Percentiles rank a stretch among this genome's conserved stretches.
Conservation (phyloP, 2,797 vertebrate species). For the Falco naumanni region DNA sequence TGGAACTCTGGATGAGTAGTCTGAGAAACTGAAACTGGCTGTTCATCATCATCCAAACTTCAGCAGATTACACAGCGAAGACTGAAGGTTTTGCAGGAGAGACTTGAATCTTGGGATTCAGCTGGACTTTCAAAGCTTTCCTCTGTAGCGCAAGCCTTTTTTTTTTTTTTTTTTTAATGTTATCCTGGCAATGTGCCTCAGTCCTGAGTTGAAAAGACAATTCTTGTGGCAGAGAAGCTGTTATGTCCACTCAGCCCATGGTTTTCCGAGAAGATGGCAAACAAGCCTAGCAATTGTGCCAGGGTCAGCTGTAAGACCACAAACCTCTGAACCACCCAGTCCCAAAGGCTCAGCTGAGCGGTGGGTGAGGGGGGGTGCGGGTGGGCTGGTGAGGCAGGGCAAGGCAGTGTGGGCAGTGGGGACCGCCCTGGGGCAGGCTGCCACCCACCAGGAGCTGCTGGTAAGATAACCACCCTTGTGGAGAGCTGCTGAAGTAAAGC, state of each 20-base stretch:
- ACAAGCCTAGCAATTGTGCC: neutral
- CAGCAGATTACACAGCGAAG: neutral
- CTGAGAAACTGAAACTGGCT: neutral
- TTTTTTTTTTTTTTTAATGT: too few species aligned
- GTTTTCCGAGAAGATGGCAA: neutral
- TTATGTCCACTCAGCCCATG: neutral
- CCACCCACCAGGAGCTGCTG: neutral
- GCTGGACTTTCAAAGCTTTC: neutral
- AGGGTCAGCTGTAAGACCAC: neutral
- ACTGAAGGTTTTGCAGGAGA: neutral
- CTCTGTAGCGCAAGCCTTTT: neutral
- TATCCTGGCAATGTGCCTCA: neutral
- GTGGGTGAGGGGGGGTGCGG: rapidly evolving
- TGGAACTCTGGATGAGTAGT: neutral
- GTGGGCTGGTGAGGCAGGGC: neutral
- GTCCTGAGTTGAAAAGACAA: neutral
- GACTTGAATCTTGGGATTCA: neutral
- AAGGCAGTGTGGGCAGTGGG: neutral
- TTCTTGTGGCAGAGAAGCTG: neutral
- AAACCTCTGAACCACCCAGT: neutral
- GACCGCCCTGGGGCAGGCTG: neutral
- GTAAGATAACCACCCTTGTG: neutral
- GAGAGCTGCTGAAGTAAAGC: neutral
- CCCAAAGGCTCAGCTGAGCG: neutral
- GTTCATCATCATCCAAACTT: neutral